These are phyloP conservation scores for human (Homo sapiens) DNA, from an alignment of 2,113 vertebrate genomes.

Conservation along the genomic window DNA sequence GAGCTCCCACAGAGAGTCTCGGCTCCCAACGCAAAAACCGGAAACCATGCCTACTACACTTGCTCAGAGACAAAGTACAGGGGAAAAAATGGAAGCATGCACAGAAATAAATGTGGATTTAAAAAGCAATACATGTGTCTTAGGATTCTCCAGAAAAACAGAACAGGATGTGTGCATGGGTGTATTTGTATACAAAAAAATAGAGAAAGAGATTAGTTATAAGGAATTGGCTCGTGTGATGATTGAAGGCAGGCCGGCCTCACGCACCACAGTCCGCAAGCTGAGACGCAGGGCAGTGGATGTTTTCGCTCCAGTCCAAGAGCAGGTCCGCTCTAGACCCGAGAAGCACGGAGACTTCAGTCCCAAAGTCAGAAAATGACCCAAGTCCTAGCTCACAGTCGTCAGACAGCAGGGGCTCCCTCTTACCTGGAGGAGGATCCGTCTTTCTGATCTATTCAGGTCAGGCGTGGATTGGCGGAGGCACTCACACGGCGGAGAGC, in stretches of 20 bases:
- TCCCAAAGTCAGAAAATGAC: fast-evolving
- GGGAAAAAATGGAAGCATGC: fast-evolving
- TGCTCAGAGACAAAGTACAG: fast-evolving
- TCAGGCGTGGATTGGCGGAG: fast-evolving
- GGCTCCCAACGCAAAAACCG: fast-evolving
- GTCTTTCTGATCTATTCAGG: not conserved
- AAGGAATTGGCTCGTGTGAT: fast-evolving
- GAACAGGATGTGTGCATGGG: fast-evolving
- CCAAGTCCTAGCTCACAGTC: fast-evolving
- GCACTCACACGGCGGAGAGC: fast-evolving
- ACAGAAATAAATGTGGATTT: not conserved
- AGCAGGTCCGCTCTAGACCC: fast-evolving
- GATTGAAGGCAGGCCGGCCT: not conserved
- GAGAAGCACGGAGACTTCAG: not conserved
- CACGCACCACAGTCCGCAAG: fast-evolving
- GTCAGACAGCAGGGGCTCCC: fast-evolving
- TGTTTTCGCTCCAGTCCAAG: fast-evolving
- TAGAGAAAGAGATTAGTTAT: not conserved
- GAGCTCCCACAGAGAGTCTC: not conserved
- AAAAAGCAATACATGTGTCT: fast-evolving
- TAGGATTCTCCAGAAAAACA: not conserved
- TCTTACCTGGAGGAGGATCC: not conserved
- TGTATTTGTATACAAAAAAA: not conserved
- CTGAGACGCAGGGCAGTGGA: fast-evolving
- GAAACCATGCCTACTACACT: fast-evolving